Conservation (phyloP, 2,797 vertebrate species). For the Pachyuromys duprasi region DNA sequence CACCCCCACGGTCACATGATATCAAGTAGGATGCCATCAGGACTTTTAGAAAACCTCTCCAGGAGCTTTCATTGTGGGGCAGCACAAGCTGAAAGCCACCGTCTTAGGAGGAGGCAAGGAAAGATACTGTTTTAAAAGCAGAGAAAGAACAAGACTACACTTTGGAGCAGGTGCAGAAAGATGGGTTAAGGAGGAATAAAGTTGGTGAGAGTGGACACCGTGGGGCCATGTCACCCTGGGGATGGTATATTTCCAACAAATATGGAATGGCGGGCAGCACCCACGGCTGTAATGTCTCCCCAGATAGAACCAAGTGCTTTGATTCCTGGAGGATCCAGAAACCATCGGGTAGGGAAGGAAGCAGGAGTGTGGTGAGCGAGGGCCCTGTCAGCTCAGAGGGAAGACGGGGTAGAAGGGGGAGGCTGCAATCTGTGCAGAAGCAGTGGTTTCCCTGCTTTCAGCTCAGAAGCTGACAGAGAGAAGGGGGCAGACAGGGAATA, state of each 20-base stretch:
- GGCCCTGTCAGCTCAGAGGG: not conserved
- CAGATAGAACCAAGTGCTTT: not conserved
- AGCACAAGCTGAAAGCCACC: not conserved
- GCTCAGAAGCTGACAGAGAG: not conserved
- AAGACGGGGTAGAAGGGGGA: not conserved
- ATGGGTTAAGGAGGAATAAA: not conserved
- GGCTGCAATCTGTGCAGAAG: not conserved
- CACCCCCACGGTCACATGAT: not conserved
- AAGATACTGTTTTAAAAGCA: not conserved
- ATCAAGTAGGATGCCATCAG: too few species aligned
- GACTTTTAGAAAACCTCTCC: not conserved
- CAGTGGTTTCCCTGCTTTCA: not conserved
- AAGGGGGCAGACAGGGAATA: not conserved
- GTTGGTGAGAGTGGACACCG: not conserved
- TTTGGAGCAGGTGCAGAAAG: not conserved
- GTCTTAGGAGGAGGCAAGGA: not conserved
- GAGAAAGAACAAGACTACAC: not conserved
- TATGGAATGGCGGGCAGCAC: not conserved
- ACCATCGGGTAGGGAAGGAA: not conserved
- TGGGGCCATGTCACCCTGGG: not conserved
- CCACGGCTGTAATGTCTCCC: not conserved
- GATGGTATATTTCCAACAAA: not conserved
- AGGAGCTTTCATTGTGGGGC: not conserved
- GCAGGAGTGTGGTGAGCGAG: too few species aligned
- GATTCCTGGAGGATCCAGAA: not conserved